A percentile compares a stretch with the other conserved stretches of the same genome.
phyloP scores from a whole-genome alignment of 2,888 invertebrate species.

The Thereva nobilitata region DNA sequence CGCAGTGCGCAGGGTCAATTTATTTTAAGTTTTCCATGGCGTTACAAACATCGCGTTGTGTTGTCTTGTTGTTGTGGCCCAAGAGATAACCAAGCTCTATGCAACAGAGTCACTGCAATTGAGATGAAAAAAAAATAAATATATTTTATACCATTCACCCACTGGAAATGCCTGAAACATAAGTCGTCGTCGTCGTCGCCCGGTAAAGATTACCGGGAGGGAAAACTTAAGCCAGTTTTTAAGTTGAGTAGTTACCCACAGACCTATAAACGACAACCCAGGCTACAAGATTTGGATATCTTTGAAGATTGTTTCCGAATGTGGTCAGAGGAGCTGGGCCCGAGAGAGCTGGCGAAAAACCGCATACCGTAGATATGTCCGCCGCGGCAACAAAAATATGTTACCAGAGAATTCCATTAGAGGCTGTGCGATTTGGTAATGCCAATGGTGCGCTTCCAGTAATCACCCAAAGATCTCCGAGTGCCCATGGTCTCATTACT shows the following conservation, averaged over 20 bases:
- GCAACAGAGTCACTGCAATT: constrained; percentile 14
- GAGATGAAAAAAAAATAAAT: constrained; percentile 14
- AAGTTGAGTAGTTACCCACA: constrained; percentile 25
- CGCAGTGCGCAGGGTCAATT: too few species aligned
- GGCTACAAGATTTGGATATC: constrained; percentile 16
- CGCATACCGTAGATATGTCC: constrained; percentile 20
- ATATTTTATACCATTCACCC: constrained; percentile 19
- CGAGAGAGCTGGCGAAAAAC: background rate
- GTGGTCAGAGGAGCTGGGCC: constrained; percentile 16
- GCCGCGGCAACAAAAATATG: constrained; percentile 22
- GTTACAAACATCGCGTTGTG: too few species aligned
- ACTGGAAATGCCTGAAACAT: constrained; percentile 26
- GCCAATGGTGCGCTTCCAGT: background rate
- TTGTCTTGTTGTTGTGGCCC: too few species aligned
- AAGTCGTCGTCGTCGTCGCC: constrained; percentile 12
- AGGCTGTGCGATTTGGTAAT: constrained; percentile 18
- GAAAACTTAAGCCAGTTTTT: too few species aligned
- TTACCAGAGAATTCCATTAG: constrained; percentile 34
- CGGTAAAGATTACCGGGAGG: constrained; percentile 6
- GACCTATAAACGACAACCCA: constrained; percentile 26
- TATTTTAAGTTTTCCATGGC: too few species aligned
- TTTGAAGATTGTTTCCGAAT: constrained; percentile 33
- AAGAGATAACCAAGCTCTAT: constrained; percentile 6
- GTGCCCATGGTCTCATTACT: constrained; percentile 17
- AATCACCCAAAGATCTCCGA: background rate